Evolutionary conservation across 2,113 vertebrate genomes (phyloP), one percentile per base, ranked within the genome.

Genomic region (Morone saxatilis): DNA sequence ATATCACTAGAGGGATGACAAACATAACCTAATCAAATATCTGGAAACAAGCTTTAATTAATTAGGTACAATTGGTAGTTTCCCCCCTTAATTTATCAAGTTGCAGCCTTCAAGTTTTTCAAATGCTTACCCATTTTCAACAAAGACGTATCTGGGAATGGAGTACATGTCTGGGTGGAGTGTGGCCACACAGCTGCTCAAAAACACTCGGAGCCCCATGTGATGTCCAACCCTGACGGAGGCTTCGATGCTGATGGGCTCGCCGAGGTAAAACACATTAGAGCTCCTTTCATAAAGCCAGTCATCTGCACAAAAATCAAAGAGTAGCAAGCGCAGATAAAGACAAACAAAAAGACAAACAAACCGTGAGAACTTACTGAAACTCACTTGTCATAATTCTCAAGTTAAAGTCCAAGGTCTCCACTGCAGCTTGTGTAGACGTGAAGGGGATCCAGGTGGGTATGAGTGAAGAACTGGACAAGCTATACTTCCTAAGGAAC

Each of bases 361-460:
- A 4, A 22, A 4, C 8, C 3, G n/a, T 7, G 0, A 16, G 9
- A 31, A 12, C 0, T 4, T 2, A 68, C 1, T 0, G 1, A 56
- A 51, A 71, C 90, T n/a, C 53, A 95, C 94, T 56, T 0, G 89
- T 93, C 94, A 94, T 94, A 8, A 94, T 31, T 50, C 10, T 90
- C 81, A 95, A 61, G 51, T 78, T 59, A 41, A 95, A 94, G 13
- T 41, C 12, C 19, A 95, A 76, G 1, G 16, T 76, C 56, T 90
- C 86, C 61, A 88, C 87, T 38, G 89, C 74, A 22, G 82, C 36
- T 36, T 90, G 76, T 0, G 87, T 92, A 0, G 93, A 83, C 14
- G 17, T 87, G 88, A 91, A 95, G 16, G 92, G 87, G 71, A 93
- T 61, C 94, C 94, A 95, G 16, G 88, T 91, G 0, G 94, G 94